Evolutionary conservation across 2,888 invertebrate species (phyloP).

Genomic region (Parasteatoda lunata): DNA sequence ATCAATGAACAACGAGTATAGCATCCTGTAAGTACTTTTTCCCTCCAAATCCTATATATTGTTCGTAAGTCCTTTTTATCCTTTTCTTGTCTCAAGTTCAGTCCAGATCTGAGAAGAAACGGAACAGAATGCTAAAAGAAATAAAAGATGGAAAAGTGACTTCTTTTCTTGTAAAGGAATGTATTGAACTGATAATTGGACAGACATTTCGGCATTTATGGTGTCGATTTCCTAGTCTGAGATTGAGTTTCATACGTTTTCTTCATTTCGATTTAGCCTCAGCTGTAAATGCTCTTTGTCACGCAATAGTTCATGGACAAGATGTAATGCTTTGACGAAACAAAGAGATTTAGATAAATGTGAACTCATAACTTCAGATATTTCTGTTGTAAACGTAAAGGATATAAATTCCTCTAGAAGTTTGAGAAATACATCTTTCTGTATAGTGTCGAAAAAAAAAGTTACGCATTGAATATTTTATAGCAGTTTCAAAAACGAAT

Average conservation of each 20-base stretch:
- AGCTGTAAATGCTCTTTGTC: too few species aligned
- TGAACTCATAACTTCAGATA: too few species aligned
- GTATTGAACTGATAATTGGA: slow-evolving; percentile 48
- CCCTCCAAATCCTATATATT: neutral
- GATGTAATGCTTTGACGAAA: too few species aligned
- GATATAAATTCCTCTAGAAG: too few species aligned
- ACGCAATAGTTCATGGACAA: too few species aligned
- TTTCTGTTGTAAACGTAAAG: too few species aligned
- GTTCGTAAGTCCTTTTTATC: slow-evolving; percentile 4
- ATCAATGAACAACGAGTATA: slow-evolving; percentile 21
- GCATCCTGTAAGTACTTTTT: slow-evolving; percentile 26
- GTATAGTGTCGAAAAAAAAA: too few species aligned
- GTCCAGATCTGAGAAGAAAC: neutral
- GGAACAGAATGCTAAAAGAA: slow-evolving; percentile 7
- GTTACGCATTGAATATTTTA: too few species aligned
- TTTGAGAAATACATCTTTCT: too few species aligned
- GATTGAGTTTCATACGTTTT: neutral
- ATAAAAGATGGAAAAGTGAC: slow-evolving; percentile 35
- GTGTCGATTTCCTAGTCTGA: slow-evolving; percentile 1
- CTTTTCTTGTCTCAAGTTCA: slow-evolving; percentile 14
- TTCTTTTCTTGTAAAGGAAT: slow-evolving; percentile 6
- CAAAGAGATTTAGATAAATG: too few species aligned
- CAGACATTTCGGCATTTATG: slow-evolving; percentile 8
- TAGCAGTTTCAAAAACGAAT: too few species aligned
- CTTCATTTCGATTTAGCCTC: neutral